phyloP scores from a whole-genome alignment of 2,888 invertebrate species.

The Ptychoptera albimana region DNA sequence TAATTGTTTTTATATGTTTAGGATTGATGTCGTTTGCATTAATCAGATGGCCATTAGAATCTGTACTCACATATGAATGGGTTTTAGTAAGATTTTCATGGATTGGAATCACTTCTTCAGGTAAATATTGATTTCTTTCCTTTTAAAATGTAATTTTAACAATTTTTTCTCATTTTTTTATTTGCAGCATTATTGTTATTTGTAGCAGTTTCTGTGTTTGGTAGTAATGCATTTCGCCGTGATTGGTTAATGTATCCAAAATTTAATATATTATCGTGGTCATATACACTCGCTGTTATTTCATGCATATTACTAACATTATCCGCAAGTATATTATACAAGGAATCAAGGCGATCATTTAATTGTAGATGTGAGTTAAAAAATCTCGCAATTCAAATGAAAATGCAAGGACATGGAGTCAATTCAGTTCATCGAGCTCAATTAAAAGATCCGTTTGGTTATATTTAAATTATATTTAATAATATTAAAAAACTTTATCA shows the following conservation, averaged over 20 bases:
- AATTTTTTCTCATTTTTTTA: slow-evolving; percentile 4
- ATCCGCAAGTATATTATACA: slow-evolving; percentile 52
- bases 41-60: slow-evolving; percentile 61
- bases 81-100: slow-evolving; percentile 55
- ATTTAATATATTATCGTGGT: slow-evolving; percentile 89
- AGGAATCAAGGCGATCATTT: slow-evolving; percentile 55
- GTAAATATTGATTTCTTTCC: not conserved
- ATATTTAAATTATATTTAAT: slow-evolving; percentile 21
- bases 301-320: slow-evolving; percentile 51
- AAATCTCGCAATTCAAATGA: slow-evolving; percentile 82
- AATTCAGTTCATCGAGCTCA: slow-evolving; percentile 36
- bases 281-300: slow-evolving; percentile 74
- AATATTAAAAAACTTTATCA: too few relatives aligned
- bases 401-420: slow-evolving; percentile 44
- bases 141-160: not conserved
- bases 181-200: slow-evolving; percentile 58
- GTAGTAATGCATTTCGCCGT: slow-evolving; percentile 72
- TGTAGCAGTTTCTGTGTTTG: slow-evolving; percentile 70
- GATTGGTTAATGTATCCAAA: slow-evolving; percentile 91
- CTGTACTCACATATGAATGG: slow-evolving; percentile 70
- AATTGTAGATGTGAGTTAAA: slow-evolving; percentile 60
- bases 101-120: slow-evolving; percentile 29
- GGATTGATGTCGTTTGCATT: slow-evolving; percentile 61
- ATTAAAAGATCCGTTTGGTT: slow-evolving; percentile 27
- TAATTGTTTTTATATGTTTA: slow-evolving; percentile 61